A percentile compares a stretch with the other conserved stretches of the same genome.
phyloP scores from a whole-genome alignment of 2,113 vertebrate species.

The Mastomys coucha region DNA sequence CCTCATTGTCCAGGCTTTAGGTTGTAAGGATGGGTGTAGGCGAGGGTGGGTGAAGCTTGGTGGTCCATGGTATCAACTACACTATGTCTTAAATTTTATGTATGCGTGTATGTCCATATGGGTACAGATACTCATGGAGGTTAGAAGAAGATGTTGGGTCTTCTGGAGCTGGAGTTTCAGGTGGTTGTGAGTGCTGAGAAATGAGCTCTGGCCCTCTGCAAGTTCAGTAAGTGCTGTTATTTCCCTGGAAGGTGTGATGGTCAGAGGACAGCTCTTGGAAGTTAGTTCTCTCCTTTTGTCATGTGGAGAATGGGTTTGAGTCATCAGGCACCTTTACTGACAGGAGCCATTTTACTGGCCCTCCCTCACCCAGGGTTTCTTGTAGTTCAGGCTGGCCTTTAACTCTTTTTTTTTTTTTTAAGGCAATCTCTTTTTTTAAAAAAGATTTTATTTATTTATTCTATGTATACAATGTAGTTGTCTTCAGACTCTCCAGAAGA shows the following conservation, averaged over 20 bases:
- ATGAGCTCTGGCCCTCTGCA: not conserved
- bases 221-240: no score
- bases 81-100: no score
- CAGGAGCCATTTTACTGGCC: not conserved
- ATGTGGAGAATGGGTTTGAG: not conserved
- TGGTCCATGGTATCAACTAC: no score
- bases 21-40: no score
- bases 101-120: no score
- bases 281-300: not conserved
- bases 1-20: no score
- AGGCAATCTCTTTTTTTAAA: no score
- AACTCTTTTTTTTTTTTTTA: not conserved
- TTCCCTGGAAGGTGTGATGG: not conserved
- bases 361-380: accelerated
- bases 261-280: not conserved
- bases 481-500: no score
- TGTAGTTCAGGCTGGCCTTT: not conserved
- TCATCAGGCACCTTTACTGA: not conserved
- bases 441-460: no score
- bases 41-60: no score
- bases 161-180: not conserved
- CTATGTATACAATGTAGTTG: no score
- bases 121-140: not conserved
- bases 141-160: not conserved
- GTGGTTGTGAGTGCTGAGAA: not conserved